Conservation (phyloP, 37 sponge, comb jelly and placozoan genomes). For the Cladorhizidae sp. region DNA sequence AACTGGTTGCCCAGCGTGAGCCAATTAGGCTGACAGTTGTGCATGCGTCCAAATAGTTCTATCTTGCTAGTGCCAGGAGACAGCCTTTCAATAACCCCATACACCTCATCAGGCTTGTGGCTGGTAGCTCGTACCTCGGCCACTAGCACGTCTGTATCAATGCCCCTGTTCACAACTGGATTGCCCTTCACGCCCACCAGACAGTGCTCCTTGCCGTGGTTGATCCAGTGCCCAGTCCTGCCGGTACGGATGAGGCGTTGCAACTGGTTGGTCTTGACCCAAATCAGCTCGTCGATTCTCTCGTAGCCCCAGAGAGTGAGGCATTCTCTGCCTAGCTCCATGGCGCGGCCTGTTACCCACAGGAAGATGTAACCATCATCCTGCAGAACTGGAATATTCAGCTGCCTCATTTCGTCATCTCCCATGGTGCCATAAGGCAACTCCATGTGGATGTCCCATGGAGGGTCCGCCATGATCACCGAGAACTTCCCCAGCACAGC, state of each 20-base stretch:
- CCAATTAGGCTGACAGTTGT: slow-evolving; percentile 97
- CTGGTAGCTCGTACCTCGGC: slow-evolving; percentile 93
- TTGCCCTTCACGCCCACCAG: slow-evolving; percentile 94
- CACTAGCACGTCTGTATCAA: slow-evolving; percentile 94
- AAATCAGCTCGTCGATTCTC: slow-evolving; percentile 87
- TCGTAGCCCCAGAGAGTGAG: slow-evolving; percentile 95
- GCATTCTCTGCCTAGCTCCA: slow-evolving; percentile 95
- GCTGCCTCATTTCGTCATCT: slow-evolving; percentile 95
- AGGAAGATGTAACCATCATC: slow-evolving; percentile 95
- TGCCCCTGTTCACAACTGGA: slow-evolving; percentile 71
- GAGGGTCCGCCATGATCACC: slow-evolving; percentile 98
- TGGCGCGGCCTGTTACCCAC: slow-evolving; percentile 98
- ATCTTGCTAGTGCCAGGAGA: slow-evolving; percentile 88
- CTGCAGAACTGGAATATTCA: slow-evolving; percentile 89
- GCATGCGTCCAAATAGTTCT: slow-evolving; percentile 93
- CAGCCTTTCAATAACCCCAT: slow-evolving; percentile 92
- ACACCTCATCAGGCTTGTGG: slow-evolving; percentile 96
- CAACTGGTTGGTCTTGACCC: slow-evolving; percentile 98
- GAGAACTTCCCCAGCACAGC: slow-evolving; percentile 85
- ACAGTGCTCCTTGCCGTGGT: slow-evolving; percentile 98
- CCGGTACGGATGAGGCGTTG: slow-evolving; percentile 96
- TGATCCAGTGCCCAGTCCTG: slow-evolving; percentile 97
- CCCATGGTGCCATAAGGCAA: slow-evolving; percentile 97
- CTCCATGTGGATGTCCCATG: slow-evolving; percentile 99
- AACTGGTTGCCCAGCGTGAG: slow-evolving; percentile 96